Conservation (phyloP, 2,797 vertebrate genomes). For the Craterocephalus amniculus region DNA sequence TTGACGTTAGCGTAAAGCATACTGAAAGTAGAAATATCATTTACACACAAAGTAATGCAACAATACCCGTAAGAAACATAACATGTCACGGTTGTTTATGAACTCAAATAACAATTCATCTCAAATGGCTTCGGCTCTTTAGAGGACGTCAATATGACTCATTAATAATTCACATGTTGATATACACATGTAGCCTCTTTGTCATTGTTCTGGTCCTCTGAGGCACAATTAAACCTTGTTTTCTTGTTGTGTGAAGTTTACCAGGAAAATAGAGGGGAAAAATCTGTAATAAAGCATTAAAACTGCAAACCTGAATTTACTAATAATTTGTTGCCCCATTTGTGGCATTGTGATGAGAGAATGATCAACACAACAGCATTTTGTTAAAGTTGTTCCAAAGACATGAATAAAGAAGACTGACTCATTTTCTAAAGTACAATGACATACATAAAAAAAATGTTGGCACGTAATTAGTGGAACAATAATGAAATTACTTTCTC, state of each 20-base stretch:
- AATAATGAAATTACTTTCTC: too few species aligned
- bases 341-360: neutral
- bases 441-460: too few species aligned
- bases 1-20: too few species aligned
- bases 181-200: conserved; percentile 9
- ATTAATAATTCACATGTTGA: conserved; percentile 68
- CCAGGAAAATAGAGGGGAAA: neutral
- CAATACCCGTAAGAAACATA: neutral
- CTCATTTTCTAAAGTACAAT: too few species aligned
- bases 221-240: conserved; percentile 53
- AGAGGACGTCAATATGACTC: conserved; percentile 45
- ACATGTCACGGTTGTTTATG: conserved; percentile 36
- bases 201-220: conserved; percentile 16
- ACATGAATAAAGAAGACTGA: too few species aligned
- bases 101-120: conserved; percentile 12
- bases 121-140: conserved; percentile 23
- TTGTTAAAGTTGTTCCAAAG: too few species aligned
- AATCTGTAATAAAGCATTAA: conserved; percentile 10
- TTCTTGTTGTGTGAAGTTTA: conserved; percentile 24
- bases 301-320: neutral
- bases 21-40: neutral
- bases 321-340: neutral
- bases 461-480: too few species aligned
- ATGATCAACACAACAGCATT: too few species aligned
- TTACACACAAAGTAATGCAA: neutral